Evolutionary conservation across 2,797 vertebrate genomes (phyloP).

Genomic region (Halcyon chelicuti): DNA sequence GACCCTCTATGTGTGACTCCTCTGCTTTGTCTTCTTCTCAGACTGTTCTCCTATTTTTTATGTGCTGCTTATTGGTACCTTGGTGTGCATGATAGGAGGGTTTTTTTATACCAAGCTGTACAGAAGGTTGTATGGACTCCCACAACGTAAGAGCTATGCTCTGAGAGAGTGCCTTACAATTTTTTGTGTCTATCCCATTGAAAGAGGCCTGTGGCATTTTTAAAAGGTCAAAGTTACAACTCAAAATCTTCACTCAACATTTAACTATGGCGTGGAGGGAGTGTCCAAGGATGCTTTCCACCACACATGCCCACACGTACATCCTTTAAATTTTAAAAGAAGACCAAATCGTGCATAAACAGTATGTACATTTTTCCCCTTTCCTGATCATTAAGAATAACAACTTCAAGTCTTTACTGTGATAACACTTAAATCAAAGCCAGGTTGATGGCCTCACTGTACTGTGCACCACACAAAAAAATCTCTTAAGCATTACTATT

Average conservation of each 20-base stretch:
- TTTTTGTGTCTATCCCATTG: background rate
- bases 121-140: background rate
- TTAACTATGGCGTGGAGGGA: background rate
- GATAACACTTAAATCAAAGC: background rate
- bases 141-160: background rate
- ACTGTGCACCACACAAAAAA: background rate
- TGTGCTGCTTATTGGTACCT: background rate
- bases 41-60: background rate
- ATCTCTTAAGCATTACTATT: background rate
- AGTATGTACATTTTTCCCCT: rapidly evolving
- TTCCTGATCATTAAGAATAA: background rate
- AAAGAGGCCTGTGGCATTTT: background rate
- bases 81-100: rapidly evolving
- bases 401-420: background rate
- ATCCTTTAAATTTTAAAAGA: background rate
- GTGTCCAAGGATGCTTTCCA: background rate
- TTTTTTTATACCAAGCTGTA: background rate
- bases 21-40: background rate
- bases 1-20: rapidly evolving
- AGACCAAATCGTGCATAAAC: background rate
- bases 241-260: background rate
- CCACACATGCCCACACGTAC: background rate
- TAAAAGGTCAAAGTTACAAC: background rate
- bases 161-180: background rate
- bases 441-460: background rate